Evolutionary conservation across 2,797 vertebrate species (phyloP), one percentile per base, ranked within the genome.

Genomic region (Schizopygopsis pylzovi): DNA sequence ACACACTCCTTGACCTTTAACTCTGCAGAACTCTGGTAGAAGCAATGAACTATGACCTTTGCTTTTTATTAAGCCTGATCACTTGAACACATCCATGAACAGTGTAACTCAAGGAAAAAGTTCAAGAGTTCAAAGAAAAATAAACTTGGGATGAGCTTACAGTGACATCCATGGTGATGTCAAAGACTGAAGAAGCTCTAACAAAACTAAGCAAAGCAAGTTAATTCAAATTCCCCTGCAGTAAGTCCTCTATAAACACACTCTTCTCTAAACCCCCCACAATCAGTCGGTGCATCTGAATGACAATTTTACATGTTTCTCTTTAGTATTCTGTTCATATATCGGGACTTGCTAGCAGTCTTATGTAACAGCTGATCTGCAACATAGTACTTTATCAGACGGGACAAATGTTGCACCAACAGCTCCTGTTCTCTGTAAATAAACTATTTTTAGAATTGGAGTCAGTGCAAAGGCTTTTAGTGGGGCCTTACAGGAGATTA

Each of bases 401-500:
- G 49, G 39, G 33, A 22, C 3, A 67, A 75, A 25, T 43, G 72
- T 84, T 82, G 52, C 54, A 39, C 25, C 59, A 28, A 76, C 39
- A 63, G 63, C 12, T 63, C 80, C 45, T 83, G 45, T n/a, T 68
- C 25, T 39, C 84, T 75, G 72, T 59, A 77, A 45, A 79, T 28
- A 54, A 56, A 61, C 63, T 90, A 90, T 90, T 90, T 87, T 85
- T 85, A 88, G 89, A 78, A 25, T 49, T 79, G 47, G 75, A 68
- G 52, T 88, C 85, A 85, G 67, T 52, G 54, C 68, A 85, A 63
- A 49, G 20, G 43, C 54, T 73, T 73, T 80, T 43, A 63, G 59
- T 16, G 18, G 49, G 76, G 43, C 67, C 54, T 77, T 41, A 59
- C 9, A 6, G 41, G 33, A 73, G 47, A 59, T 76, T 84, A 81